These are phyloP conservation scores for Epirrhoe tristata DNA, from an alignment of 2,888 invertebrate genomes.

Conservation along the genomic window DNA sequence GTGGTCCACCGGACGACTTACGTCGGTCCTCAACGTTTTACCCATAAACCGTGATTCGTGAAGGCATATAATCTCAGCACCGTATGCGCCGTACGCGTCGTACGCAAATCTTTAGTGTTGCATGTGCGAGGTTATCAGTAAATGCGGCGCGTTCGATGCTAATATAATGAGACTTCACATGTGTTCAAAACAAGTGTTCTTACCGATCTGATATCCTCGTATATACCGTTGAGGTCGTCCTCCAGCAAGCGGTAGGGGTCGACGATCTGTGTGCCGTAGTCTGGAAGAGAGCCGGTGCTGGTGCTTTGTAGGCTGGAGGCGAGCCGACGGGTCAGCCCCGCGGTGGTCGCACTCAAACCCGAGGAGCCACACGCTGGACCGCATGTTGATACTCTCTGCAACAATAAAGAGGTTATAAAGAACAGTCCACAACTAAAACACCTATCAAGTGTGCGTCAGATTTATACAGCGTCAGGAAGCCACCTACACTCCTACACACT, in stretches of 20 bases:
- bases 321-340: constrained; percentile 74
- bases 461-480: too few species aligned
- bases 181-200: constrained; percentile 41
- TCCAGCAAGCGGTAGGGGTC: constrained; percentile 95
- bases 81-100: too few species aligned
- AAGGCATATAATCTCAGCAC: too few species aligned
- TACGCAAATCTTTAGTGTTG: too few species aligned
- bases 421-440: background rate
- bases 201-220: constrained; percentile 94
- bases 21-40: too few species aligned
- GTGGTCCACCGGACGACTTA: too few species aligned
- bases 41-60: too few species aligned
- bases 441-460: too few species aligned
- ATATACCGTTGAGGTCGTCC: constrained; percentile 94
- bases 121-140: too few species aligned
- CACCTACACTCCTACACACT: too few species aligned
- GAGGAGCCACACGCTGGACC: constrained; percentile 71
- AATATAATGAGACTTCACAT: too few species aligned
- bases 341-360: constrained; percentile 59
- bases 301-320: constrained; percentile 91
- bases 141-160: too few species aligned
- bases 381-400: constrained; percentile 77
- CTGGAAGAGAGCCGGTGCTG: constrained; percentile 92
- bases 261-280: constrained; percentile 88
- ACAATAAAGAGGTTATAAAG: background rate